Evolutionary conservation across 2,888 invertebrate genomes (phyloP), one percentile per base, ranked within the genome.

Genomic region (Bombyx huttoni): DNA sequence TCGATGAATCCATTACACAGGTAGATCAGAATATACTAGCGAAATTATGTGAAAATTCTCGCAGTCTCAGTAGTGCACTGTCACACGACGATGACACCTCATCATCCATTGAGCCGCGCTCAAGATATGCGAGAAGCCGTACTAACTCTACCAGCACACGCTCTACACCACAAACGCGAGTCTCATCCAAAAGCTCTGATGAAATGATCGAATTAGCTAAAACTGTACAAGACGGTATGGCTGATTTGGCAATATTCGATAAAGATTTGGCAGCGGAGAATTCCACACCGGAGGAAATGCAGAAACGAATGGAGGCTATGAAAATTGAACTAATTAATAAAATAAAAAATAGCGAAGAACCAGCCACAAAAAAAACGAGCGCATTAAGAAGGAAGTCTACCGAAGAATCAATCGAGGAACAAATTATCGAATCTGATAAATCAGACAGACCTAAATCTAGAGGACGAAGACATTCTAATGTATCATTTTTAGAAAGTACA

Each of bases 141-240:
- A 71, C 73, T 5, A 80, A 68, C 53, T 81, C 81, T 1, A 76
- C 64, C 10, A 73, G 78, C 49, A 74, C 73, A 2, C 67, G 75
- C 13, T 77, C 78, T 8, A 84, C 81, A 0, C 78, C 78, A 5
- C 75, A 65, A 51, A 77, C 67, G 1, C 73, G 79, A 55, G 81
- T 80, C 52, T 71, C 58, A 53, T 81, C 81, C 1, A 86, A 81
- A 64, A 66, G 66, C 5, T 73, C 81, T 1, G 89, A 84, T n/a
- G 84, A 85, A 13, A 78, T 90, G 8, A 71, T 80, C 47, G 89
- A 89, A 49, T 75, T 91, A 9, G 87, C 89, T 0, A 90, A 90
- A 70, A 89, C 84, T 13, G 89, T 91, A 0, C 90, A 89, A 75
- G 89, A 90, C 47, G 89, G 91, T 33, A 85, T 91, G 75, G 89